Conservation (phyloP, 2,113 vertebrate genomes). For the Rhadina sibilatrix region DNA sequence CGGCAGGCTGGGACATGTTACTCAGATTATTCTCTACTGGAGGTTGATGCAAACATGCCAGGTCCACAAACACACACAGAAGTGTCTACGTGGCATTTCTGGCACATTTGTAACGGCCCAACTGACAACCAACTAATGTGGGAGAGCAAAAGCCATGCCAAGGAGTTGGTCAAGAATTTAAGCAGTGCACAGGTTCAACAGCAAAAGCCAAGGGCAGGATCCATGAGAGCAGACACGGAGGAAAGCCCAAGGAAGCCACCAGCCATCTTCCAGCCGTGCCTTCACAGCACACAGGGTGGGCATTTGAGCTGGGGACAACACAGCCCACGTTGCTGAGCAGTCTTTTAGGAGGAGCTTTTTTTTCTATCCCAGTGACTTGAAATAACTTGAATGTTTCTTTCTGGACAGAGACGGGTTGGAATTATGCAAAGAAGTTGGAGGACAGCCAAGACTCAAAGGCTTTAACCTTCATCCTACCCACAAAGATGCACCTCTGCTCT, state of each 20-base stretch:
- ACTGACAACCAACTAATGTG: background rate
- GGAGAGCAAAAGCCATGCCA: background rate
- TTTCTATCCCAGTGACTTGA: background rate
- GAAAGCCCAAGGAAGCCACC: background rate
- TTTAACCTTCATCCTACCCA: background rate
- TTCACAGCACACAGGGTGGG: accelerated
- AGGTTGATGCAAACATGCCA: slow-evolving; percentile 2
- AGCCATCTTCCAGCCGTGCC: accelerated
- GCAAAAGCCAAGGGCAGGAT: background rate
- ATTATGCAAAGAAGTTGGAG: background rate
- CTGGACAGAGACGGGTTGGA: background rate
- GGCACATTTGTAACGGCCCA: background rate
- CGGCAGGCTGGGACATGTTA: background rate
- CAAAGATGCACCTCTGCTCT: background rate
- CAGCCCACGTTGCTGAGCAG: accelerated
- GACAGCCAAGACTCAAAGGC: background rate
- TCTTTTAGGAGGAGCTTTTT: background rate
- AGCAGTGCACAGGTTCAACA: background rate
- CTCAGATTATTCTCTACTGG: background rate
- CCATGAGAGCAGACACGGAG: accelerated
- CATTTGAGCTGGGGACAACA: accelerated
- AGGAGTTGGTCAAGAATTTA: background rate
- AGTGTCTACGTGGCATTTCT: background rate
- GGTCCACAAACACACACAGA: background rate
- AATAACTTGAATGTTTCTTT: background rate